A percentile compares a stretch with the other conserved stretches of the same genome.
Evolutionary conservation across 1,140 invertebrate species (phyloP).

Genomic region (Rhopalosiphum maidis): DNA sequence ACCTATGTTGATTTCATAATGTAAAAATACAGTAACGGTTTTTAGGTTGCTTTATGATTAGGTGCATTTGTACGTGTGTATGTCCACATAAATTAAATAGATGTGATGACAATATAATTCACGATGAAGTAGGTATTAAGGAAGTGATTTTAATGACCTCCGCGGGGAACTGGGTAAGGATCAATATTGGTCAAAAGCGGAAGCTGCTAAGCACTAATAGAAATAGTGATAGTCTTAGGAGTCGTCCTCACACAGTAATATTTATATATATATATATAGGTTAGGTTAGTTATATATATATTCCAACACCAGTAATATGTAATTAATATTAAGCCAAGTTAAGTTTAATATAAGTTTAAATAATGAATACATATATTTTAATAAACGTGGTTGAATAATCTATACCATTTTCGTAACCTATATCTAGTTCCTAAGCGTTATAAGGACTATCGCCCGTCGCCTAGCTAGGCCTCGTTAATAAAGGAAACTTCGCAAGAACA

Average conservation of each 20-base stretch:
- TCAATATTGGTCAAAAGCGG: not conserved
- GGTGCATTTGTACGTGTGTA: not conserved
- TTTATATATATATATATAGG: too few species aligned
- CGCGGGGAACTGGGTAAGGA: not conserved
- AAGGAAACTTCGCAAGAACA: not conserved
- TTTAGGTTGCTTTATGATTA: not conserved
- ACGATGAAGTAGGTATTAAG: not conserved
- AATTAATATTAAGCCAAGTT: not conserved
- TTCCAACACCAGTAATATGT: not conserved
- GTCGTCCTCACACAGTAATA: not conserved
- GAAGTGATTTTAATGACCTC: not conserved
- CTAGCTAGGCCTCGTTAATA: not conserved
- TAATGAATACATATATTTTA: not conserved
- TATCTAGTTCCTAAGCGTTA: not conserved
- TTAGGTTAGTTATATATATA: too few species aligned
- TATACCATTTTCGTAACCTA: not conserved
- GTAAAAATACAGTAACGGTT: not conserved
- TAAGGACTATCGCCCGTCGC: not conserved
- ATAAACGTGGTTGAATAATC: not conserved
- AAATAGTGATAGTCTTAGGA: not conserved
- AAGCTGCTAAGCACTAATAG: not conserved
- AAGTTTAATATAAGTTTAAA: not conserved
- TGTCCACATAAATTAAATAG: not conserved
- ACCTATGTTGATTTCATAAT: not conserved
- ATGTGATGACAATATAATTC: not conserved